Percentiles rank a stretch among this genome's conserved stretches.
phyloP scores from a whole-genome alignment of 53 echinoderm and acorn worm genomes.

The Glandiceps talaboti region DNA sequence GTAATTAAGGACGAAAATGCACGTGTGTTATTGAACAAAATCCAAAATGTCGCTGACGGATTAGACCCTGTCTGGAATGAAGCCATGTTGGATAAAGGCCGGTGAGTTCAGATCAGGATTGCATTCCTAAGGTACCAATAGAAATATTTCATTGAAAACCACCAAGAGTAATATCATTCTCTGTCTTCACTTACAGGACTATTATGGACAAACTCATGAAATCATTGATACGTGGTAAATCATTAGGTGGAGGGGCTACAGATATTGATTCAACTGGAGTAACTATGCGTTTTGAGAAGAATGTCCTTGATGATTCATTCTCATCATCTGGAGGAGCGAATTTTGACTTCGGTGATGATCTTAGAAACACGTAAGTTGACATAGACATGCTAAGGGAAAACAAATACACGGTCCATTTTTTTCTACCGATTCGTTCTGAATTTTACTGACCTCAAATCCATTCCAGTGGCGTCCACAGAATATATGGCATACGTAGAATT shows the following conservation, averaged over 20 bases:
- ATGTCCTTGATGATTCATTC: background rate
- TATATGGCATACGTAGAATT: too few relatives aligned
- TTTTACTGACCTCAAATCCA: too few relatives aligned
- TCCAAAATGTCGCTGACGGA: conserved; percentile 31
- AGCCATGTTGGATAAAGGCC: conserved; percentile 25
- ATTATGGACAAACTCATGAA: background rate
- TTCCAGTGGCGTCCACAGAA: too few relatives aligned
- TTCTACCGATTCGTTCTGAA: too few relatives aligned
- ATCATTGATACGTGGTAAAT: background rate
- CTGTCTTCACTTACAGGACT: background rate
- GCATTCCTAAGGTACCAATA: too few relatives aligned
- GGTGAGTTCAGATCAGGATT: conserved; percentile 15
- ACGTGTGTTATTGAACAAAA: conserved; percentile 27
- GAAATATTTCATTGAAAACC: too few relatives aligned
- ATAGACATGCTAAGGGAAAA: background rate
- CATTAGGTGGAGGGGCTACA: background rate
- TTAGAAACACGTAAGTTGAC: background rate
- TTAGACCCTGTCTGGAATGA: conserved; percentile 34
- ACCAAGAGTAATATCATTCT: too few relatives aligned
- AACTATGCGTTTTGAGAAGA: background rate
- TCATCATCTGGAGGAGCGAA: background rate
- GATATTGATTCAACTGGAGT: background rate
- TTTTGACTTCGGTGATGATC: background rate
- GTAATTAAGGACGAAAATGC: conserved; percentile 20
- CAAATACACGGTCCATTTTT: too few relatives aligned